Conservation (phyloP, 2,113 vertebrate genomes). For the Anser brachyrhynchus region DNA sequence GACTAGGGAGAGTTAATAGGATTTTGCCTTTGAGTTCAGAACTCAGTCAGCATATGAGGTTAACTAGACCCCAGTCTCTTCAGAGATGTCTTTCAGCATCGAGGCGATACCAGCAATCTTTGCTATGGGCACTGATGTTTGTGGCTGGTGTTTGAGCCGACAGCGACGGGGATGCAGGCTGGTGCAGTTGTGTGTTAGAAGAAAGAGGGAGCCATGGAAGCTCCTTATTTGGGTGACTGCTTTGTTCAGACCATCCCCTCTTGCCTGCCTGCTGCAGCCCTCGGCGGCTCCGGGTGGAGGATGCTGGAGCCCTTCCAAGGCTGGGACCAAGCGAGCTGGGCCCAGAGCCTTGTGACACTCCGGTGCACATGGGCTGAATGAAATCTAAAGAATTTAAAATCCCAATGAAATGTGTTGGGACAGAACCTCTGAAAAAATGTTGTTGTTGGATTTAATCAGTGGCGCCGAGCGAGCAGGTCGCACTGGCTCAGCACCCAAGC, state of each 20-base stretch:
- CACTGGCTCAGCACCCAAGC: slow-evolving; percentile 26
- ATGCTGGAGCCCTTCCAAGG: slow-evolving; percentile 53
- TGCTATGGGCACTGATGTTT: neutral
- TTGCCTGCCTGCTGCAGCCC: neutral
- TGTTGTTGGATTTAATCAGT: slow-evolving; percentile 36
- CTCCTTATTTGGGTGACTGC: slow-evolving; percentile 42
- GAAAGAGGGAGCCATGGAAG: neutral
- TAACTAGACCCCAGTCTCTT: neutral
- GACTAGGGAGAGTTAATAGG: neutral
- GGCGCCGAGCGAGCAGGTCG: slow-evolving; percentile 1
- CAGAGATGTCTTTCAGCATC: neutral
- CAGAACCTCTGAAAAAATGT: neutral
- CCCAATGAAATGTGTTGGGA: slow-evolving; percentile 38
- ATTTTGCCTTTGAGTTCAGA: neutral
- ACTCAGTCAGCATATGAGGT: neutral
- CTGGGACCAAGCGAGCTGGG: neutral
- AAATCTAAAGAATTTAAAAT: slow-evolving; percentile 68
- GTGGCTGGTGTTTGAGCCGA: neutral
- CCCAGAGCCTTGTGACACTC: slow-evolving; percentile 31
- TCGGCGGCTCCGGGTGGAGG: neutral
- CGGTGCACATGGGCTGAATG: slow-evolving; percentile 1
- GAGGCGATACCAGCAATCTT: rapidly evolving
- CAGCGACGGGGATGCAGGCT: neutral
- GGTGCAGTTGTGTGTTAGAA: neutral
- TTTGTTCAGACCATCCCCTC: neutral